These are phyloP conservation scores for Heliconius ismenius DNA, from an alignment of 2,888 invertebrate species.

Conservation along the genomic window DNA sequence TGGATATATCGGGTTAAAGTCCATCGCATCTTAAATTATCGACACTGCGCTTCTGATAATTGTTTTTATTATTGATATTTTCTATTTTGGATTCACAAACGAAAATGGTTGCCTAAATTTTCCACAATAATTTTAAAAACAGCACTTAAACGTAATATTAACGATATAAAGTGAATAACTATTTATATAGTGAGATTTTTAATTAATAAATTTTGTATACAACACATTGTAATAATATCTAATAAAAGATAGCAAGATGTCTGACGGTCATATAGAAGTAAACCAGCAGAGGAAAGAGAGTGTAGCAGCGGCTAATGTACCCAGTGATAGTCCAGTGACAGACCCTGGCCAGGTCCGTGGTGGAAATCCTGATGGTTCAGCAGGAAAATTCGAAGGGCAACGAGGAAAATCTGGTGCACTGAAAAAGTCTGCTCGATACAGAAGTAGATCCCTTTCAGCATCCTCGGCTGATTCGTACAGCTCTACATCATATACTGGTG, in stretches of 20 bases:
- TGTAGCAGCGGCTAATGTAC: constrained; percentile 74
- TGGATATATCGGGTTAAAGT: constrained; percentile 28
- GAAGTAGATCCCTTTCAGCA: constrained; percentile 94
- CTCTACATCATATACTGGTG: constrained; percentile 86
- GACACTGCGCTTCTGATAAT: constrained; percentile 56
- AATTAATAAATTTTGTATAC: constrained; percentile 27
- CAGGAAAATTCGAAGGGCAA: constrained; percentile 73
- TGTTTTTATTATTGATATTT: constrained; percentile 65
- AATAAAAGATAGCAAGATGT: constrained; percentile 55
- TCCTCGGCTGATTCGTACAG: constrained; percentile 98
- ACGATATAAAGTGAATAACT: constrained; percentile 26
- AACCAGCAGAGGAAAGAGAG: constrained; percentile 69
- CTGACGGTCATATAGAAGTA: constrained; percentile 70
- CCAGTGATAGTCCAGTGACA: constrained; percentile 88
- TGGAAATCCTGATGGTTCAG: constrained; percentile 64
- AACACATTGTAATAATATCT: constrained; percentile 15
- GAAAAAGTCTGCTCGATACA: constrained; percentile 93
- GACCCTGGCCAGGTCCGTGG: constrained; percentile 86
- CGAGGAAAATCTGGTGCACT: constrained; percentile 86
- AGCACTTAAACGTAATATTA: constrained; percentile 20
- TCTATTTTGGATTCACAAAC: constrained; percentile 45
- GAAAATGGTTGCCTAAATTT: constrained; percentile 37
- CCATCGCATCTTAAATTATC: constrained; percentile 41
- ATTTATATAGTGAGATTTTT: constrained; percentile 8
- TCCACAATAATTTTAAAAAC: constrained; percentile 18